These are phyloP conservation scores for Mirza zaza DNA, from an alignment of 2,113 vertebrate species.

Conservation along the genomic window DNA sequence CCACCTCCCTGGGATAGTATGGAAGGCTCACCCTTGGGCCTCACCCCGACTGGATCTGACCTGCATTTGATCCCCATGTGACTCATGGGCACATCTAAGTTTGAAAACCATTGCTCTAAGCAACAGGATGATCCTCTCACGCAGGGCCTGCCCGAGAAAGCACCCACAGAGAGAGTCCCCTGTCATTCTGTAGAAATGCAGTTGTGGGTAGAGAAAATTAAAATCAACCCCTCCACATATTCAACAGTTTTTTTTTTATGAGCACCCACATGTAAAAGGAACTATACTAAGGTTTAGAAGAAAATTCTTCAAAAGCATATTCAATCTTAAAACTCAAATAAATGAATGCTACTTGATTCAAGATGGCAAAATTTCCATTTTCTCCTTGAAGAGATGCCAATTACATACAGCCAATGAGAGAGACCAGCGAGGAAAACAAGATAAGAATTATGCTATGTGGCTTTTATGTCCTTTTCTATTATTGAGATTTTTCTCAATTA, in stretches of 20 bases:
- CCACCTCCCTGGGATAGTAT: fast-evolving
- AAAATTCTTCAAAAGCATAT: neutral
- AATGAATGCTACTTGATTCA: neutral
- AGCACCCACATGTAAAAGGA: neutral
- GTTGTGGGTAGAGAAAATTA: neutral
- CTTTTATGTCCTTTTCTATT: constrained; percentile 66
- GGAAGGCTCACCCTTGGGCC: fast-evolving
- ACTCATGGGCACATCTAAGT: fast-evolving
- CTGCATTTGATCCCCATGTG: neutral
- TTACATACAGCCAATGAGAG: neutral
- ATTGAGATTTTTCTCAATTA: constrained; percentile 60
- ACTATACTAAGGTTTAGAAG: neutral
- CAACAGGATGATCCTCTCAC: fast-evolving
- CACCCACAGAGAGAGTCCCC: fast-evolving
- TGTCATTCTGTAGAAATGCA: neutral
- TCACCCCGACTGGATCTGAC: neutral
- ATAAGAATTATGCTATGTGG: neutral
- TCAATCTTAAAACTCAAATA: neutral
- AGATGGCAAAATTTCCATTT: neutral
- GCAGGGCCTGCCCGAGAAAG: fast-evolving
- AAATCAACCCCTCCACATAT: no score
- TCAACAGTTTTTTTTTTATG: no score
- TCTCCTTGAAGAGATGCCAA: constrained; percentile 13
- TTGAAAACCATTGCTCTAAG: neutral
- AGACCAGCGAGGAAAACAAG: constrained; percentile 35